Conservation (phyloP, 2,113 vertebrate species). For the Nasalis larvatus region DNA sequence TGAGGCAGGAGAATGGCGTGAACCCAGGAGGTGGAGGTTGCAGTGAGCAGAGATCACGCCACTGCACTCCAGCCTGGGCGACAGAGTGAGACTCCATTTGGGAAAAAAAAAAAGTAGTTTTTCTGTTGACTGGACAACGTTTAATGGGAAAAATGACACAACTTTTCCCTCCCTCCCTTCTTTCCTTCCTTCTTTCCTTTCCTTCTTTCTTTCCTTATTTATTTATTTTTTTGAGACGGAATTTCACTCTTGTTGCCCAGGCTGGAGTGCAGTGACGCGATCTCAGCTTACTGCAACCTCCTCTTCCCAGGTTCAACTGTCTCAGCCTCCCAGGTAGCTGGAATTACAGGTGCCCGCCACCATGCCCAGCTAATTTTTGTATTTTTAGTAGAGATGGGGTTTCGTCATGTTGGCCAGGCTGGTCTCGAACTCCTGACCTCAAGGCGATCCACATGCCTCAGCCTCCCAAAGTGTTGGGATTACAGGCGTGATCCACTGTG, state of each 20-base stretch:
- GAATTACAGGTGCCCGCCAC: neutral
- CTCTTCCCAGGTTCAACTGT: neutral
- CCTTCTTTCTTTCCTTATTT: neutral
- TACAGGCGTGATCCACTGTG: neutral
- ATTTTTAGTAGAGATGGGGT: neutral
- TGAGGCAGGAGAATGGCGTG: too few relatives aligned
- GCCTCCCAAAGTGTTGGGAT: neutral
- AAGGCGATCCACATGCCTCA: neutral
- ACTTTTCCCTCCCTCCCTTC: neutral
- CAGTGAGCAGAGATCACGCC: too few relatives aligned
- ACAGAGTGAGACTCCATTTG: too few relatives aligned
- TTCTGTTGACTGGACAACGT: conserved; percentile 16
- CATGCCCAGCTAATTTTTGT: neutral
- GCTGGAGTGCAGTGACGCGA: neutral
- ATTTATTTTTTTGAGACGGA: neutral
- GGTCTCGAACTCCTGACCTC: neutral
- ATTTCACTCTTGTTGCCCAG: neutral
- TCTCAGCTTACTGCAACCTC: neutral
- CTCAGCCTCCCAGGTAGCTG: neutral
- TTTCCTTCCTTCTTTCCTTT: too few relatives aligned
- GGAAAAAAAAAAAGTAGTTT: neutral
- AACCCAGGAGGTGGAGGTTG: too few relatives aligned
- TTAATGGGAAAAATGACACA: neutral
- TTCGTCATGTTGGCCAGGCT: neutral
- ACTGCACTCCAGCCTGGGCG: too few relatives aligned